phyloP scores from a whole-genome alignment of 2,888 invertebrate species.

The Nymphalis urticae region DNA sequence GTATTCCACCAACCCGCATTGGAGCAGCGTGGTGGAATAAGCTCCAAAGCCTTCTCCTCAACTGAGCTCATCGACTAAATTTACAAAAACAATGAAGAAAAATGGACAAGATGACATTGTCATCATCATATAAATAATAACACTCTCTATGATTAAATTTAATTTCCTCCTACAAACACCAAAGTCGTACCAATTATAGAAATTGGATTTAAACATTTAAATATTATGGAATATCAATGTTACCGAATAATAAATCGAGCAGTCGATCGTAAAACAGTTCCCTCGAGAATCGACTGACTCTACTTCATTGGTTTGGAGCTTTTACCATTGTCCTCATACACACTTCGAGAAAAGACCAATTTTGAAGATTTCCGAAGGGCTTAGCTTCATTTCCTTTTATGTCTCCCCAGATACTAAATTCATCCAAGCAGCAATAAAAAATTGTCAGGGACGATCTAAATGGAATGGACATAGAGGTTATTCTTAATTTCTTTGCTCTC shows the following conservation, averaged over 20 bases:
- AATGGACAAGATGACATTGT: no score
- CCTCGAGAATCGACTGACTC: slow-evolving; percentile 67
- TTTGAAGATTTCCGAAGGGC: slow-evolving; percentile 81
- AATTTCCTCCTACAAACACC: neutral
- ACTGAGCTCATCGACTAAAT: no score
- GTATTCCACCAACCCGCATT: no score
- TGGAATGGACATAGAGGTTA: slow-evolving; percentile 20
- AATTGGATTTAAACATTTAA: slow-evolving; percentile 19
- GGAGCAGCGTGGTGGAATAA: no score
- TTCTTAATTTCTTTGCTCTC: slow-evolving; percentile 6
- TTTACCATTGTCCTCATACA: slow-evolving; percentile 72
- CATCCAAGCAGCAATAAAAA: slow-evolving; percentile 74
- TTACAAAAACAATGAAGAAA: no score
- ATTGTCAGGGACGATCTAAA: slow-evolving; percentile 65
- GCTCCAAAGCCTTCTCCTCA: no score
- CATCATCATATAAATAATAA: no score
- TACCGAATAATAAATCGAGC: slow-evolving; percentile 29
- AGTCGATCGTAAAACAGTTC: slow-evolving; percentile 61
- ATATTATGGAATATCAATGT: slow-evolving; percentile 21
- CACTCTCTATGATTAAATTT: no score
- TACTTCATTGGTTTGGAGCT: slow-evolving; percentile 67
- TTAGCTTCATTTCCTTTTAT: slow-evolving; percentile 82
- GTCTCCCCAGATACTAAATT: slow-evolving; percentile 81
- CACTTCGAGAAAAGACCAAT: slow-evolving; percentile 77
- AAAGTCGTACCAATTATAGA: neutral